Percentiles rank a stretch among this genome's conserved stretches.
Evolutionary conservation across 2,113 vertebrate genomes (phyloP).

Genomic region (Cyrtonyx montezumae): DNA sequence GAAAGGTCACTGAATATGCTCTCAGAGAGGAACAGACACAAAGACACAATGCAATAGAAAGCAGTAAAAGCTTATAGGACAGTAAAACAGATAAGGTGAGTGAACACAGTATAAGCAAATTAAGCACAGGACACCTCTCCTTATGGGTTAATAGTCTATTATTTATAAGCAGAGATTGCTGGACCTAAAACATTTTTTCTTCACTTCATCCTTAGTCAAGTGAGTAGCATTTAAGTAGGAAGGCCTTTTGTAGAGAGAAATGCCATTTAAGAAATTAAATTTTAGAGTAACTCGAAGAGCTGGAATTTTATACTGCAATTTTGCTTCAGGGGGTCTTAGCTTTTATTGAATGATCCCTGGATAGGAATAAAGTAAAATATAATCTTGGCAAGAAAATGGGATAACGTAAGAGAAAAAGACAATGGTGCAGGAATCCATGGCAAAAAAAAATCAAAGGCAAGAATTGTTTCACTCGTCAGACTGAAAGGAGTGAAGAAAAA

Average conservation of each 20-base stretch:
- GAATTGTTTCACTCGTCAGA: conserved; percentile 32
- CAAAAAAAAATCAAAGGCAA: conserved; percentile 43
- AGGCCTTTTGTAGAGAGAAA: neutral
- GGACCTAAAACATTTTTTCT: neutral
- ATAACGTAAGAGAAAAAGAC: conserved; percentile 29
- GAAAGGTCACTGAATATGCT: conserved; percentile 8
- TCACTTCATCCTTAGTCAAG: neutral
- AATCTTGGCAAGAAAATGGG: conserved; percentile 10
- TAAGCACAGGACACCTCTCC: neutral
- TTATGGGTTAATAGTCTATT: neutral
- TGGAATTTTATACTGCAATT: conserved; percentile 40
- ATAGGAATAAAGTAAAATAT: conserved; percentile 31
- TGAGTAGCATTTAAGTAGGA: neutral
- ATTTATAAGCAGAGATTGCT: neutral
- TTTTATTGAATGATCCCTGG: conserved; percentile 37
- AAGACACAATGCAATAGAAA: neutral
- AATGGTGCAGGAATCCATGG: conserved; percentile 24
- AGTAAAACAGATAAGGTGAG: conserved; percentile 13
- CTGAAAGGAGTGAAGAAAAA: conserved; percentile 25
- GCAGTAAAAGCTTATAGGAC: neutral
- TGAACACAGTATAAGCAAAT: neutral
- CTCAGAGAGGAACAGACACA: neutral
- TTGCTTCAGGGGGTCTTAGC: conserved; percentile 50
- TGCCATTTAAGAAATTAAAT: neutral
- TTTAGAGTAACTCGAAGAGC: neutral